These are phyloP conservation scores for Enoplosus armatus DNA, from an alignment of 2,797 vertebrate species.

Conservation along the genomic window DNA sequence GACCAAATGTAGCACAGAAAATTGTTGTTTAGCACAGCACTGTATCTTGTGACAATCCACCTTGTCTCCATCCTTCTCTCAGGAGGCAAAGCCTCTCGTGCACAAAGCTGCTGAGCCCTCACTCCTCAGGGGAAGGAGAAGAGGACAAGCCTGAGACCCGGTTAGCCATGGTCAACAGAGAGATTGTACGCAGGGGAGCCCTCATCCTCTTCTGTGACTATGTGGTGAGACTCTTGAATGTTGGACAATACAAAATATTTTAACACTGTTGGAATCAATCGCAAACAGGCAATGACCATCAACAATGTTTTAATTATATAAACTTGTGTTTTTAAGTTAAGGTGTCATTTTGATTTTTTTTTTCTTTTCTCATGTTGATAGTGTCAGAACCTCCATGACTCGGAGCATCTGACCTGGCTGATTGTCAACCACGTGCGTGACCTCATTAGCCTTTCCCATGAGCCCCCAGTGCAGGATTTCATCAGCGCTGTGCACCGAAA, in stretches of 20 bases:
- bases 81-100: slow-evolving; percentile 95
- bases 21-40: not conserved
- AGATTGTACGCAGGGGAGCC: slow-evolving; percentile 94
- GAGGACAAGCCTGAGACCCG: slow-evolving; percentile 83
- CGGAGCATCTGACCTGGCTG: slow-evolving; percentile 97
- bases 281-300: not conserved
- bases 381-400: slow-evolving; percentile 99
- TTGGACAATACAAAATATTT: no score
- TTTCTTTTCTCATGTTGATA: slow-evolving; percentile 51
- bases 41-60: not conserved
- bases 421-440: slow-evolving; percentile 98
- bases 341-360: not conserved
- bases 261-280: not conserved
- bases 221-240: slow-evolving; percentile 91
- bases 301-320: not conserved
- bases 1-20: not conserved
- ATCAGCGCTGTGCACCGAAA: slow-evolving; percentile 98
- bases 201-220: slow-evolving; percentile 99
- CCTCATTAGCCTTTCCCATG: slow-evolving; percentile 94
- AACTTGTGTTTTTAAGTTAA: not conserved
- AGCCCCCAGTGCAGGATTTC: slow-evolving; percentile 98
- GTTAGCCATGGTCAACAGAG: slow-evolving; percentile 92
- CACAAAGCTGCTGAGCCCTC: slow-evolving; percentile 92
- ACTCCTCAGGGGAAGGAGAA: slow-evolving; percentile 86
- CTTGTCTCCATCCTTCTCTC: slow-evolving; percentile 13